Conservation (phyloP, 2,113 vertebrate species). For the pig (Sus scrofa) region T2T-Sscrofa CM000813.6:131685001-131685500, state of each 20-base stretch:
- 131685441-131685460: not conserved
- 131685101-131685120: not conserved
- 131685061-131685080: not conserved
- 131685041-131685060: not conserved
- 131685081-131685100: slow-evolving; percentile 1
- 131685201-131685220: not conserved
- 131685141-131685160: not conserved
- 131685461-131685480: not conserved
- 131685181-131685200: not conserved
- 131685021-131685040: not conserved
- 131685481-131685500: not conserved
- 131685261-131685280: not conserved
- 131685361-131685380: not conserved
- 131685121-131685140: not conserved
- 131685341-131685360: not conserved
- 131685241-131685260: not conserved
- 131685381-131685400: not conserved
- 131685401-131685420: not conserved
- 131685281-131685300: no score
- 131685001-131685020: not conserved
- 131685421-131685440: not conserved
- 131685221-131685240: not conserved
- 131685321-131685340: not conserved
- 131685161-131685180: no score
- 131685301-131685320: not conserved